Conservation (phyloP, 2,888 invertebrate species). For the Lydus trimaculatus region DNA sequence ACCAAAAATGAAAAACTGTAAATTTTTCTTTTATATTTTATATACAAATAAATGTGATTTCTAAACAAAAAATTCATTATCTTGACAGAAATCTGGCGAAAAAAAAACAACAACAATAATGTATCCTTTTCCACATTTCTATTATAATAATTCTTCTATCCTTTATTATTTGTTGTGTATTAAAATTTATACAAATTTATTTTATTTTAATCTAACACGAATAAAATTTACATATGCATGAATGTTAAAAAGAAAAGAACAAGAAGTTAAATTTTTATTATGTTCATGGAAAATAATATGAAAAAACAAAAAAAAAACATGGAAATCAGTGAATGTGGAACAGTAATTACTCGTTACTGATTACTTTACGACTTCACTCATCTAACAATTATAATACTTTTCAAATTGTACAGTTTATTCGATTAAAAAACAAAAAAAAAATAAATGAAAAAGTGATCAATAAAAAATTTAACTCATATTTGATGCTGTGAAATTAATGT, state of each 20-base stretch:
- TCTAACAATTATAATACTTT: background rate
- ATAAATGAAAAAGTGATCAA: background rate
- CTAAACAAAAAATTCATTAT: too few relatives aligned
- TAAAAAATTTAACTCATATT: background rate
- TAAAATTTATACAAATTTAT: background rate
- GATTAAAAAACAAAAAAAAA: background rate
- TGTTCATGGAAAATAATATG: background rate
- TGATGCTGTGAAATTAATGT: background rate
- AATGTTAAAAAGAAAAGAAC: background rate
- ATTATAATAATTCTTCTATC: background rate
- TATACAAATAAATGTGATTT: too few relatives aligned
- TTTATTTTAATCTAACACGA: background rate
- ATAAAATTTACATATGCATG: background rate
- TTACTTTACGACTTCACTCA: background rate
- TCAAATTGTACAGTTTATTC: background rate
- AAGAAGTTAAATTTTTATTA: background rate
- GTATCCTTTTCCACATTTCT: background rate
- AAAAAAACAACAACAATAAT: background rate
- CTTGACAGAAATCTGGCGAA: too few relatives aligned
- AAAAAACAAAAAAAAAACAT: too few relatives aligned
- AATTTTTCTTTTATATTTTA: too few relatives aligned
- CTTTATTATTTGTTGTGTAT: background rate
- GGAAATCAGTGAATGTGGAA: constrained; percentile 1
- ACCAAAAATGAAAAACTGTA: background rate
- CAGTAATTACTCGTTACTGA: constrained; percentile 2